Evolutionary conservation across 2,797 vertebrate species (phyloP), one percentile per base, ranked within the genome.

Genomic region (Phalloptychus januarius): DNA sequence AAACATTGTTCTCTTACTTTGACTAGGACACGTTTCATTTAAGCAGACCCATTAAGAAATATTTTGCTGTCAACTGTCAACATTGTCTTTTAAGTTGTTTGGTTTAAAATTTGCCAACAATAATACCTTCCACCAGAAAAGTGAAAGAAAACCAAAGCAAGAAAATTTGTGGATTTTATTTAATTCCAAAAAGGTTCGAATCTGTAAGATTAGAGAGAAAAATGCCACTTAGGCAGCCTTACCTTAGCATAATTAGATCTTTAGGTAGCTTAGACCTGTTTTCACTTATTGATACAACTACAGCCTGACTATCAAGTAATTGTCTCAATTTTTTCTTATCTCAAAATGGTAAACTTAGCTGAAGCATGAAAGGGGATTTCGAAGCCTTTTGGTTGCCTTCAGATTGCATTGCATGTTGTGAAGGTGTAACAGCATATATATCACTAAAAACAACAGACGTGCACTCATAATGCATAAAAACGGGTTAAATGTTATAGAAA

Each of bases 371-470:
- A 67, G 36, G 36, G 8, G 20, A 18, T 70, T 42, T 44, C 25
- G 4, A 33, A 25, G 63, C 4, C 63, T 25, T 40, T 13, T 12
- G 20, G 10, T 40, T 67, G 63, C 20, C 63, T 38, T 67, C 36
- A 67, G 36, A 40, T 65, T 10, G 69, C 15, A 13, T 5, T 38
- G 40, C 72, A 46, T 61, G 78, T 38, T 67, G 45, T 52, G 52
- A 31, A 58, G 50, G 23, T 50, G 10, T 42, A 56, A 74, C 36
- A 23, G 63, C n/a, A 71, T 28, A 67, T 5, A 23, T 0, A 75
- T n/a, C n/a, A 74, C 16, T 36, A 77, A 18, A 67, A 42, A 71
- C 40, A 77, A 54, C 42, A 67, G 83, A 67, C 61, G 45, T 45
- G 40, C 77, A 79, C 45, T 44, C 28, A 74, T 65, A 36, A 44